Conservation (phyloP, 1,140 invertebrate species). For the Onthophagus taurus region DNA sequence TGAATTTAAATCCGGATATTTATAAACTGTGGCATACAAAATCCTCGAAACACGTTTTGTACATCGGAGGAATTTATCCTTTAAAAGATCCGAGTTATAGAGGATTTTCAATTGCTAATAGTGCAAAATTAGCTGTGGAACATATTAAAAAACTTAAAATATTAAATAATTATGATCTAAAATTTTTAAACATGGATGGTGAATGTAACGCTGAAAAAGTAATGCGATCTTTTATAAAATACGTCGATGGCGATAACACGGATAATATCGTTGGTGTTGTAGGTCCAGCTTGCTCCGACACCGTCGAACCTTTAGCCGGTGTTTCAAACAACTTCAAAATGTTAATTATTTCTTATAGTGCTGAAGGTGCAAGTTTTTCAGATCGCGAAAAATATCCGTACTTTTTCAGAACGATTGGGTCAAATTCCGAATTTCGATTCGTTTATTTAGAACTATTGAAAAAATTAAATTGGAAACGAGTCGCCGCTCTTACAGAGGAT, state of each 20-base stretch:
- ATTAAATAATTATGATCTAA: constrained; percentile 53
- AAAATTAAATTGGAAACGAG: constrained; percentile 55
- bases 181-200: constrained; percentile 53
- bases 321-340: constrained; percentile 71
- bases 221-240: constrained; percentile 71
- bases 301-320: constrained; percentile 70
- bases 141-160: constrained; percentile 58
- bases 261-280: constrained; percentile 58
- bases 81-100: constrained; percentile 43
- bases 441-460: constrained; percentile 60
- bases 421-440: constrained; percentile 63
- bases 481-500: constrained; percentile 68
- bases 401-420: constrained; percentile 76
- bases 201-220: constrained; percentile 66
- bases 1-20: constrained; percentile 29
- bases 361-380: constrained; percentile 62
- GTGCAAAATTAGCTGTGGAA: constrained; percentile 53
- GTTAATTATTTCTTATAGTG: constrained; percentile 71
- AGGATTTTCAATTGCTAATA: constrained; percentile 52
- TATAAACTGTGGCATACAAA: too few species aligned
- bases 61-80: constrained; percentile 73
- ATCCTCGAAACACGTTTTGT: constrained; percentile 28
- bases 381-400: constrained; percentile 67
- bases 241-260: constrained; percentile 46
- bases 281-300: constrained; percentile 79